A percentile compares a stretch with the other conserved stretches of the same genome.
phyloP scores from a whole-genome alignment of 2,797 vertebrate species.

The Okamejei kenojei region DNA sequence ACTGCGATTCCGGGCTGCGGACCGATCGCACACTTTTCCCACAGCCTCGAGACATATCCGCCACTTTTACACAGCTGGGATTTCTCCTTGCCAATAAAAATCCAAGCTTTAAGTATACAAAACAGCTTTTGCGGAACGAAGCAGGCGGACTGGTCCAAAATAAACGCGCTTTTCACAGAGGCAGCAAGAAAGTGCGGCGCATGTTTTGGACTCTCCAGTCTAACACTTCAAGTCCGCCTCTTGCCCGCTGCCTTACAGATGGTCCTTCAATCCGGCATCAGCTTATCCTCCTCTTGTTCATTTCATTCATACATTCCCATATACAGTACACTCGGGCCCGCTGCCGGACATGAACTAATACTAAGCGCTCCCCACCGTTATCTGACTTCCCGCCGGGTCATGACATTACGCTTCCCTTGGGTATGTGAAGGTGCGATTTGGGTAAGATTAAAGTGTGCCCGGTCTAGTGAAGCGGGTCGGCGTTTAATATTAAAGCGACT shows the following conservation, averaged over 20 bases:
- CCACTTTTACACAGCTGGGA: constrained; percentile 9
- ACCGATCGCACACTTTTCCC: background rate
- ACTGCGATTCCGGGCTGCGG: background rate
- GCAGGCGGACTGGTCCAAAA: background rate
- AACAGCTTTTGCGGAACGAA: constrained; percentile 22
- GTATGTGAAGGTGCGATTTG: too few relatives aligned
- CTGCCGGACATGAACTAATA: too few relatives aligned
- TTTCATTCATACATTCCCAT: background rate
- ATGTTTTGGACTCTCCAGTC: background rate
- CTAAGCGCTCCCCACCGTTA: too few relatives aligned
- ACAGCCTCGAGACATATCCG: constrained; percentile 10
- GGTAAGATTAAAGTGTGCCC: too few relatives aligned
- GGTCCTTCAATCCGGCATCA: background rate
- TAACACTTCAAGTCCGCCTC: background rate
- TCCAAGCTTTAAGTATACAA: background rate
- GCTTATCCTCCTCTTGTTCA: background rate
- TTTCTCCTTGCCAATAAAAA: constrained; percentile 26
- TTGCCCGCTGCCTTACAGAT: too few relatives aligned
- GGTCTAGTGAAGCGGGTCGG: too few relatives aligned
- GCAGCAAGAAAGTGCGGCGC: background rate
- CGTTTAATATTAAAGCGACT: too few relatives aligned
- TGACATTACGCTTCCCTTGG: too few relatives aligned
- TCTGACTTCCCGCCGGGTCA: too few relatives aligned
- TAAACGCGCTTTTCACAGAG: background rate
- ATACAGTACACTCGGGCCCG: background rate